Percentiles rank a stretch among this genome's conserved stretches.
Conservation (phyloP, 2,113 vertebrate genomes). For the Deroptyus accipitrinus region DNA sequence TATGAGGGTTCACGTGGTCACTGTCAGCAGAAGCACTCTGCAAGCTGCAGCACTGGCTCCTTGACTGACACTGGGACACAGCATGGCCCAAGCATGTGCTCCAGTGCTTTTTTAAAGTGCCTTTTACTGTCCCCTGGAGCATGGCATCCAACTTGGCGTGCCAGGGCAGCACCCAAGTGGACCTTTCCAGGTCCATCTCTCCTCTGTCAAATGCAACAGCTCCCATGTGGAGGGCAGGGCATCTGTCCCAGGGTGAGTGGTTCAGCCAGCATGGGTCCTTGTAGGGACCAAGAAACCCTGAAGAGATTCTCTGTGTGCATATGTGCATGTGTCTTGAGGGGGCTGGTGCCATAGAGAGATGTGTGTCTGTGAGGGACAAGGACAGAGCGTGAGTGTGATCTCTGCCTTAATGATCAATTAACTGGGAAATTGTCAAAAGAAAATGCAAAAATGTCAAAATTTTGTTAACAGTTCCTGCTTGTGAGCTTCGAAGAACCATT, state of each 20-base stretch:
- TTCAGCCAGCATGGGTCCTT: neutral
- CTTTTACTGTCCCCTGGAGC: neutral
- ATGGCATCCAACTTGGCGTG: rapidly evolving
- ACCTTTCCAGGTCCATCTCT: neutral
- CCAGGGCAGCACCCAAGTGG: neutral
- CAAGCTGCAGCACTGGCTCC: neutral
- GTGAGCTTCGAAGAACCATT: neutral
- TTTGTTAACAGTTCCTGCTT: slow-evolving; percentile 25
- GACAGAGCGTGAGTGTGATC: neutral
- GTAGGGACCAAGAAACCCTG: neutral
- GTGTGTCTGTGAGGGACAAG: neutral
- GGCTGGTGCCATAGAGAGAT: neutral
- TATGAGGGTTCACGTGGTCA: neutral
- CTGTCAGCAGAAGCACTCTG: neutral
- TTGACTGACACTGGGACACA: neutral
- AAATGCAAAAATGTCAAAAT: slow-evolving; percentile 22
- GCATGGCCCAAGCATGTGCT: neutral
- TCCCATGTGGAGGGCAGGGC: rapidly evolving
- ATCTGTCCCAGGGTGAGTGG: neutral
- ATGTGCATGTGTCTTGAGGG: neutral
- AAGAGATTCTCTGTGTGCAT: neutral
- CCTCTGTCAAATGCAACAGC: neutral
- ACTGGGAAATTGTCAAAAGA: slow-evolving; percentile 50
- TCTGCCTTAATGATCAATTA: slow-evolving; percentile 62
- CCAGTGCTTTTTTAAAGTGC: neutral